These are phyloP conservation scores for Clepsis dumicolana DNA, from an alignment of 2,888 invertebrate genomes.

Conservation along the genomic window DNA sequence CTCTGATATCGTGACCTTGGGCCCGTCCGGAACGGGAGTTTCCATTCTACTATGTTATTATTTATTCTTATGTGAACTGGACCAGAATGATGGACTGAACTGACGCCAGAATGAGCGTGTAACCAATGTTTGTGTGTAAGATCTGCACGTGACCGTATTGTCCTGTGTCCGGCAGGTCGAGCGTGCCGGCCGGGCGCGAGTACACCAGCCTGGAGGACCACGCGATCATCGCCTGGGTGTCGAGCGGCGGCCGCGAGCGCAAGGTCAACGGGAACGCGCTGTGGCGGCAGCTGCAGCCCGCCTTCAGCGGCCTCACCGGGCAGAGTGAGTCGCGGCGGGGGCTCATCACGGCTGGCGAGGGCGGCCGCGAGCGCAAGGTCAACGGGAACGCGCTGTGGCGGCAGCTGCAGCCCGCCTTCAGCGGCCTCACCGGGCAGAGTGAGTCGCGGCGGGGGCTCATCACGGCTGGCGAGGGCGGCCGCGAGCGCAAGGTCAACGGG, in stretches of 20 bases:
- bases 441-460: slow-evolving; percentile 60
- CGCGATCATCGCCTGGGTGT: slow-evolving; percentile 70
- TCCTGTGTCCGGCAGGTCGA: background rate
- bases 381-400: slow-evolving; percentile 76
- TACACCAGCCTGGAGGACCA: slow-evolving; percentile 72
- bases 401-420: slow-evolving; percentile 59
- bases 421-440: slow-evolving; percentile 57
- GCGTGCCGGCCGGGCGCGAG: slow-evolving; percentile 49
- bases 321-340: slow-evolving; percentile 53
- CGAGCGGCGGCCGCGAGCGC: slow-evolving; percentile 55
- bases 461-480: slow-evolving; percentile 58
- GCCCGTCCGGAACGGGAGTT: no score
- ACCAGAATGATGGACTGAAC: background rate
- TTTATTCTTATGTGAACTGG: no score
- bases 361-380: slow-evolving; percentile 60
- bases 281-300: slow-evolving; percentile 65
- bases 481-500: slow-evolving; percentile 70
- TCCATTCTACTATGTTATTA: no score
- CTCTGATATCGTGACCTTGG: no score
- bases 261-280: slow-evolving; percentile 74
- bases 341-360: slow-evolving; percentile 67
- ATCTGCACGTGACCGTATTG: background rate
- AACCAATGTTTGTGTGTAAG: no score
- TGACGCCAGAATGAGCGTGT: background rate
- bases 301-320: slow-evolving; percentile 57